Evolutionary conservation across 2,888 invertebrate genomes (phyloP), one percentile per base, ranked within the genome.

Genomic region (Alcis repandata): DNA sequence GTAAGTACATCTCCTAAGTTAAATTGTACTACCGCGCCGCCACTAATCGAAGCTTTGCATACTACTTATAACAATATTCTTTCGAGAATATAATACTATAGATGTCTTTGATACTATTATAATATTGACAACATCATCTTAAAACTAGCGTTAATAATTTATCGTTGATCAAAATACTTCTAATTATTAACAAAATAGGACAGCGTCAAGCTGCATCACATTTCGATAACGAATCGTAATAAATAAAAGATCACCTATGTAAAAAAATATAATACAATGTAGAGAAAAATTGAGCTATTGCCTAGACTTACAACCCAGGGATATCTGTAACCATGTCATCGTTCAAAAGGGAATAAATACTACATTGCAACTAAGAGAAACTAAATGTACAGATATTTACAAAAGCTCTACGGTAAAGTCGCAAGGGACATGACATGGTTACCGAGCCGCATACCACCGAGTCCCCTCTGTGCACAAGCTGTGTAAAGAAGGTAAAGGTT

Each of bases 301-400:
- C 82, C 89, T 92, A 91, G 80, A 87, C 88, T 83, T 88, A 89
- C 92, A 92, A 93, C 92, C 92, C 91, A 83, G 88, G 91, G 90
- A 90, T 88, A 77, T 87, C 86, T 82, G 88, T 87, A 87, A 90
- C 92, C 91, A 91, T 91, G 92, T 85, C 91, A 88, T 81, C 77
- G 76, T 74, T 69, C 68, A 68, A 68, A 61, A 68, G 62, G 63
- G 63, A 67, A 74, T 69, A 27, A 72, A 73, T 73, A 71, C 74
- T 72, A 75, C 76, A 78, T 79, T 79, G 76, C 75, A 80, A 67
- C 75, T 75, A 73, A 79, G 68, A 69, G 79, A 79, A 80, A 68
- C 71, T 73, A 78, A 77, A 76, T 79, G 75, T 80, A 69, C 75
- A 78, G 1, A 77, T 91, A 91, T 91, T 87, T 90, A 91, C 89